phyloP scores from a whole-genome alignment of 2,888 invertebrate species.

The Amblyjoppa proteus region DNA sequence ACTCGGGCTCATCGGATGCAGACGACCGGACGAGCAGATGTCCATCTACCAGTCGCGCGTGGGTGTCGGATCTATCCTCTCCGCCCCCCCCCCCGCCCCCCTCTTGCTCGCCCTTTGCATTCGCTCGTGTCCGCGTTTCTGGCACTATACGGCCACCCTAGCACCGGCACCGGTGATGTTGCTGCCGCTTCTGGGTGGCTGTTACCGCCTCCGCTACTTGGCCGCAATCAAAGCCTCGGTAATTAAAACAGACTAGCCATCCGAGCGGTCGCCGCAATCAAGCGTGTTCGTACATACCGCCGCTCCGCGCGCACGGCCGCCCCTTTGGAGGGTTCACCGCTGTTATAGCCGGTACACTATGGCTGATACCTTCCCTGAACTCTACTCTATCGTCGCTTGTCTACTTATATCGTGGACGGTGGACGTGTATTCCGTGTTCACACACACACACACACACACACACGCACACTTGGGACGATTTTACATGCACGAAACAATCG shows the following conservation, averaged over 20 bases:
- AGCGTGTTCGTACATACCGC: slow-evolving; percentile 64
- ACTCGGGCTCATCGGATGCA: slow-evolving; percentile 17
- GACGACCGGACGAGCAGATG: slow-evolving; percentile 7
- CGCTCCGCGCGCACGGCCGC: slow-evolving; percentile 49
- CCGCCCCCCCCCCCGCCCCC: neutral
- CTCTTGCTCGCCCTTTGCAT: neutral
- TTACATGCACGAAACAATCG: too few relatives aligned
- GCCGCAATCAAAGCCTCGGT: slow-evolving; percentile 72
- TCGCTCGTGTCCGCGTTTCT: slow-evolving; percentile 39
- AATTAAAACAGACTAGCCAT: slow-evolving; percentile 71
- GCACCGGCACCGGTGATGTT: neutral
- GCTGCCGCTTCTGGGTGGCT: neutral
- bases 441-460: neutral
- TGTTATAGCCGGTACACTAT: slow-evolving; percentile 16
- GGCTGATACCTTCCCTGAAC: slow-evolving; percentile 1
- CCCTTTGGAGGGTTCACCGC: slow-evolving; percentile 54
- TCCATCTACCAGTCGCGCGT: slow-evolving; percentile 39
- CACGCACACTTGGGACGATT: too few relatives aligned
- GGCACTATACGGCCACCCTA: neutral
- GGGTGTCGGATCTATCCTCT: slow-evolving; percentile 38
- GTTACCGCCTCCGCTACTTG: slow-evolving; percentile 50
- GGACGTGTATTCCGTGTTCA: neutral
- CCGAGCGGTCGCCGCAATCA: slow-evolving; percentile 69
- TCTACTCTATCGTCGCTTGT: slow-evolving; percentile 15
- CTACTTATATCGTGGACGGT: neutral